Conservation (phyloP, 1,140 invertebrate genomes). For the Pachypsylla venusta region DNA sequence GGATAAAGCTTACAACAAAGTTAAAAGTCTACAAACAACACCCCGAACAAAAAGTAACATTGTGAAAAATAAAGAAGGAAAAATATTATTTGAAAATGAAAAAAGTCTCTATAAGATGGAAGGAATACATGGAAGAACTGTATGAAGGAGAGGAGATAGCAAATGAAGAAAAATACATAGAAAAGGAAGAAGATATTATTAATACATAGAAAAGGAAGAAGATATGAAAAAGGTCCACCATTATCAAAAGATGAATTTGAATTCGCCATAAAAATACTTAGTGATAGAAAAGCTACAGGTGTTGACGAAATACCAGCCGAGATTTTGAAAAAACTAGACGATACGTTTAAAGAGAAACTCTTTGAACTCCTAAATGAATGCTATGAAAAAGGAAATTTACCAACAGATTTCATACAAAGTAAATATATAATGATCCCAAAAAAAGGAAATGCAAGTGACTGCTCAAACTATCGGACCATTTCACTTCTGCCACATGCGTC, state of each 20-base stretch:
- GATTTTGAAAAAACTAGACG: slow-evolving; percentile 9
- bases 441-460: slow-evolving; percentile 14
- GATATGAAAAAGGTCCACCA: slow-evolving; percentile 9
- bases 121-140: slow-evolving; percentile 17
- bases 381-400: slow-evolving; percentile 8
- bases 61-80: not conserved
- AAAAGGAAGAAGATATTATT: not conserved
- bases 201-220: not conserved
- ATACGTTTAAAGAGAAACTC: not conserved
- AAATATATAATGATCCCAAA: slow-evolving; percentile 14
- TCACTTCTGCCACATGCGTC: slow-evolving; percentile 6
- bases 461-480: slow-evolving; percentile 12
- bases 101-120: slow-evolving; percentile 7
- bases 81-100: not conserved
- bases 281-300: slow-evolving; percentile 22
- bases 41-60: slow-evolving; percentile 6
- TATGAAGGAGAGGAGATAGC: slow-evolving; percentile 8
- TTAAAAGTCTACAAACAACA: not conserved
- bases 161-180: not conserved
- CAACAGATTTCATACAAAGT: slow-evolving; percentile 12
- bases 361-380: slow-evolving; percentile 13
- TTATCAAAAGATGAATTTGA: slow-evolving; percentile 9
- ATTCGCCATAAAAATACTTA: slow-evolving; percentile 16
- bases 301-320: slow-evolving; percentile 12
- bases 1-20: slow-evolving; percentile 8